phyloP scores from a whole-genome alignment of 1,140 invertebrate species.

The Drosophila nigrodunni region DNA sequence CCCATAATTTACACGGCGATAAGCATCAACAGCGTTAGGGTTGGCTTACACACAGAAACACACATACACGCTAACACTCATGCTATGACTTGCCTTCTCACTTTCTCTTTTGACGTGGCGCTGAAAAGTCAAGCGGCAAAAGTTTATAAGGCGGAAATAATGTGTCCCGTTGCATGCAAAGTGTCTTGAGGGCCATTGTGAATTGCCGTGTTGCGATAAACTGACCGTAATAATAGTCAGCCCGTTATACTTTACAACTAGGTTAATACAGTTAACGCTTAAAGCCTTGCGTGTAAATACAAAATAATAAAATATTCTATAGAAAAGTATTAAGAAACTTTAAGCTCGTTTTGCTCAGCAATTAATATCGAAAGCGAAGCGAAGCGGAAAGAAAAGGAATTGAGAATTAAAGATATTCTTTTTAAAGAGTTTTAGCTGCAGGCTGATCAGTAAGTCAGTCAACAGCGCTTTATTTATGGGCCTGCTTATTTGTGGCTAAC shows the following conservation, averaged over 20 bases:
- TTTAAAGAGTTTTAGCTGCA: too few species aligned
- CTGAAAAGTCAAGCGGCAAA: slow-evolving; percentile 64
- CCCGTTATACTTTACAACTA: slow-evolving; percentile 42
- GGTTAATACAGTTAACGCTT: slow-evolving; percentile 43
- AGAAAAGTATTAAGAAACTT: neutral
- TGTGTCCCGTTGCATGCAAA: slow-evolving; percentile 73
- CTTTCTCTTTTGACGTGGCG: slow-evolving; percentile 30
- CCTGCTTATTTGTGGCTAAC: neutral
- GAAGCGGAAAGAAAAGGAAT: too few species aligned
- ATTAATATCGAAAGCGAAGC: neutral
- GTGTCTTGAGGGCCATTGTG: slow-evolving; percentile 17
- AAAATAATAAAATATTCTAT: neutral
- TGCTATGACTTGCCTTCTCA: too few species aligned
- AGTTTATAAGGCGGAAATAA: slow-evolving; percentile 80
- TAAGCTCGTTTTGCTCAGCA: neutral
- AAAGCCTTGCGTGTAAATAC: slow-evolving; percentile 31
- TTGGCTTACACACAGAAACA: slow-evolving; percentile 20
- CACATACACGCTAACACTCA: slow-evolving; percentile 17
- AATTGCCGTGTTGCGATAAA: slow-evolving; percentile 40
- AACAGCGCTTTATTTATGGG: too few species aligned
- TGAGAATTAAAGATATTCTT: too few species aligned
- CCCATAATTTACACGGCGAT: slow-evolving; percentile 72
- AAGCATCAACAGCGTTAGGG: slow-evolving; percentile 63
- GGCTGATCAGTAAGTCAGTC: too few species aligned
- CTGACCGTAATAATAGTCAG: slow-evolving; percentile 55